Conservation (phyloP, 2,113 vertebrate species). For the Cololabis saira region DNA sequence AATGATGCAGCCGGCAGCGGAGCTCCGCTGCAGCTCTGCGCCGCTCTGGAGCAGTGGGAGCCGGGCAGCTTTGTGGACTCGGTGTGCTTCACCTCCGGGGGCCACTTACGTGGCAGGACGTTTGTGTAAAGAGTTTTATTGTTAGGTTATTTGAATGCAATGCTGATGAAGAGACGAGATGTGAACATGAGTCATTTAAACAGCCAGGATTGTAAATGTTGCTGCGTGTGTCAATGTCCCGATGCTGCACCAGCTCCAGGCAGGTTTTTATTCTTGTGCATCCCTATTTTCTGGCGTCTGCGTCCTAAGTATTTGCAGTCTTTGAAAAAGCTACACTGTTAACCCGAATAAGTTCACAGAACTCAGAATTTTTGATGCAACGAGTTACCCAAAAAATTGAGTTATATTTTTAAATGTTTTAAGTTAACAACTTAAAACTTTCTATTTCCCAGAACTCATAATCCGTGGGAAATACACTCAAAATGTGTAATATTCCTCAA, state of each 20-base stretch:
- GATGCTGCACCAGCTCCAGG: slow-evolving; percentile 23
- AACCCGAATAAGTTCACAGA: no score
- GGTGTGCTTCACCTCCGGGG: slow-evolving; percentile 5
- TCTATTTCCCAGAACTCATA: no score
- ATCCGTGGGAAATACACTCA: no score
- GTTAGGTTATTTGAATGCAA: slow-evolving; percentile 19
- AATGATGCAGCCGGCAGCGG: not conserved
- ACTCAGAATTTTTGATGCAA: no score
- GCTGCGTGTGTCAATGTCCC: slow-evolving; percentile 5
- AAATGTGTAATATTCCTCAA: no score
- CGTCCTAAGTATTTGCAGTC: slow-evolving; percentile 12
- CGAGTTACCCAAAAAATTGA: no score
- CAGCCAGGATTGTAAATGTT: not conserved
- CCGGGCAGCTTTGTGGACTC: slow-evolving; percentile 31
- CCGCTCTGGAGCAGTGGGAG: not conserved
- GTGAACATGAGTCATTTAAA: slow-evolving; percentile 2
- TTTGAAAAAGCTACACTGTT: no score
- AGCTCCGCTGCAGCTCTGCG: slow-evolving; percentile 15
- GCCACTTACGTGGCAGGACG: slow-evolving; percentile 66
- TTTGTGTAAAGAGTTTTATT: slow-evolving; percentile 54
- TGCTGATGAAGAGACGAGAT: slow-evolving; percentile 1
- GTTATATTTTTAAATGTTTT: no score
- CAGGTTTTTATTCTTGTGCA: slow-evolving; percentile 43
- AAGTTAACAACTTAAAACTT: no score
- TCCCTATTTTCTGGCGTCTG: slow-evolving; percentile 36